These are phyloP conservation scores for Corticium candelabrum DNA, from an alignment of 37 sponge, comb jelly and placozoan genomes.

Conservation along the genomic window DNA sequence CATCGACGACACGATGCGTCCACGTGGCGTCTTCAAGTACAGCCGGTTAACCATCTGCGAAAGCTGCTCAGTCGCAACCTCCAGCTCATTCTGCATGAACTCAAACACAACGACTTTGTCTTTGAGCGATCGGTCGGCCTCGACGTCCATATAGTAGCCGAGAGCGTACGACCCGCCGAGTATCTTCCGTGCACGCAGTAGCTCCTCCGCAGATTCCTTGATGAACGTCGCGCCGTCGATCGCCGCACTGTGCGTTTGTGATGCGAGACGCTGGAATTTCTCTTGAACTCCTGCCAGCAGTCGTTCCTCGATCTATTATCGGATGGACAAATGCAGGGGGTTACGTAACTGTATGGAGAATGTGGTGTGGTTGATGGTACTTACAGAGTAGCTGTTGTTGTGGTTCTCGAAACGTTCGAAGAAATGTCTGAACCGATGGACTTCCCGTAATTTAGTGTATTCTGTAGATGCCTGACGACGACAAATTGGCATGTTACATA, in stretches of 20 bases:
- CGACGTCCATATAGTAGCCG: slow-evolving; percentile 55
- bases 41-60: background rate
- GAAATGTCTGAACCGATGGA: slow-evolving; percentile 23
- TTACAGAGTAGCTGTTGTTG: slow-evolving; percentile 21
- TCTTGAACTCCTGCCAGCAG: background rate
- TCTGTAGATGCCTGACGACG: background rate
- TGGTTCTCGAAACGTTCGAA: slow-evolving; percentile 25
- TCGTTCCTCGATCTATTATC: background rate
- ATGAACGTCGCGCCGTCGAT: slow-evolving; percentile 31
- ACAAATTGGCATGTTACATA: too few species aligned
- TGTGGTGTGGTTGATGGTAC: too few species aligned
- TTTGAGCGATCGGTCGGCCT: slow-evolving; percentile 3
- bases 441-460: slow-evolving; percentile 9
- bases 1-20: background rate
- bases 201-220: slow-evolving; percentile 48
- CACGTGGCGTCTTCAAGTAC: background rate
- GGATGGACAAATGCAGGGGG: too few species aligned
- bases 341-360: too few species aligned
- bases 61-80: slow-evolving; percentile 15
- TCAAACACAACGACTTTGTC: slow-evolving; percentile 17
- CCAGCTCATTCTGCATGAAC: slow-evolving; percentile 13
- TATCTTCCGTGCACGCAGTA: slow-evolving; percentile 42
- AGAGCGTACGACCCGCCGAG: slow-evolving; percentile 57
- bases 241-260: background rate
- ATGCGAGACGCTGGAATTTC: background rate